phyloP scores from a whole-genome alignment of 2,113 vertebrate genomes.

The Regulus satrapa region DNA sequence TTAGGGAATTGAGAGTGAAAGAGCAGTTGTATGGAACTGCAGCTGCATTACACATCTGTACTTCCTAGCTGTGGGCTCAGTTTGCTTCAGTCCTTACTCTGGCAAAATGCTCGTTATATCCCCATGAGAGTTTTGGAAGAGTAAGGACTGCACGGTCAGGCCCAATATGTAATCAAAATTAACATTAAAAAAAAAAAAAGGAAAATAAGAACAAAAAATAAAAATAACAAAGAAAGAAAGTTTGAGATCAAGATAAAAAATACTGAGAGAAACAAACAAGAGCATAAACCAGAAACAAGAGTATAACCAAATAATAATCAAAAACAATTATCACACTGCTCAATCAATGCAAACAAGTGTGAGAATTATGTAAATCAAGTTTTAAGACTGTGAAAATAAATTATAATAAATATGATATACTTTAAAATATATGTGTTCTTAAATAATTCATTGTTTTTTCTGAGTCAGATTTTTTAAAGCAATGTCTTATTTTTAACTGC shows the following conservation, averaged over 20 bases:
- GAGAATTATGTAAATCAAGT: constrained; percentile 69
- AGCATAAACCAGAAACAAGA: background rate
- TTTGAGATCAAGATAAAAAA: constrained; percentile 44
- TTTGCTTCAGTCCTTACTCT: constrained; percentile 41
- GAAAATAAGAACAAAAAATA: background rate
- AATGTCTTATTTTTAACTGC: constrained; percentile 91
- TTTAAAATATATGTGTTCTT: constrained; percentile 87
- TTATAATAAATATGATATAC: constrained; percentile 86
- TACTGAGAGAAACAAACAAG: background rate
- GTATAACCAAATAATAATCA: constrained; percentile 52
- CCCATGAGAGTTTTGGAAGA: constrained; percentile 40
- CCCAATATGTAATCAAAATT: constrained; percentile 55
- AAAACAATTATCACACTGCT: constrained; percentile 74
- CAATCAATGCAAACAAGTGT: constrained; percentile 50
- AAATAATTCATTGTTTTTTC: constrained; percentile 83
- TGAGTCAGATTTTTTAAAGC: constrained; percentile 83
- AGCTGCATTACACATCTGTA: constrained; percentile 76
- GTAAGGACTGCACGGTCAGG: constrained; percentile 44
- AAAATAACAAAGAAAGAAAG: background rate
- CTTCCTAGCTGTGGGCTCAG: constrained; percentile 67
- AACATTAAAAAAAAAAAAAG: background rate
- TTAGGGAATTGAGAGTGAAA: constrained; percentile 92
- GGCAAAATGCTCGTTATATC: constrained; percentile 37
- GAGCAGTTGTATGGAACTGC: constrained; percentile 91
- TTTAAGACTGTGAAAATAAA: constrained; percentile 79